Percentiles rank a stretch among this genome's conserved stretches.
These are phyloP conservation scores for Cynodonichthys magdalenae DNA, from an alignment of 2,797 vertebrate species.

Conservation along the genomic window DNA sequence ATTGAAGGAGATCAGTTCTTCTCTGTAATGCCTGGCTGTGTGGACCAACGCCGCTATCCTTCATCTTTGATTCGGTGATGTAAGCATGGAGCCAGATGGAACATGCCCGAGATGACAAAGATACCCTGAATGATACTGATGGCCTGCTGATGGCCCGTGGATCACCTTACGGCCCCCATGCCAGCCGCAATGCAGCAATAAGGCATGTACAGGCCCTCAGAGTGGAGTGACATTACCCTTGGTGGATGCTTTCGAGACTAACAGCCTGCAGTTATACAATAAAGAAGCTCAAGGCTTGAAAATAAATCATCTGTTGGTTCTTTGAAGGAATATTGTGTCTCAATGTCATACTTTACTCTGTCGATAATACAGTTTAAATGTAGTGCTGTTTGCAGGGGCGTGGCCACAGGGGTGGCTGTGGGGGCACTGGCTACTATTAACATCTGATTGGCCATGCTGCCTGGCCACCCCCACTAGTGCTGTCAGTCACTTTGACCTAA, in stretches of 20 bases:
- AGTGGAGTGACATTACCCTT: constrained; percentile 48
- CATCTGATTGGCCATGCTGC: too few relatives aligned
- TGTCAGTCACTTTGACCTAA: too few relatives aligned
- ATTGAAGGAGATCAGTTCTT: constrained; percentile 34
- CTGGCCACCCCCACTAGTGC: too few relatives aligned
- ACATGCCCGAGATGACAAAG: constrained; percentile 76
- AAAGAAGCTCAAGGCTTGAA: constrained; percentile 24
- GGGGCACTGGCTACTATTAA: too few relatives aligned
- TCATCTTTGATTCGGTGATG: constrained; percentile 64
- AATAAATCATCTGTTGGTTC: constrained; percentile 20
- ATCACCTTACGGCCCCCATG: constrained; percentile 69
- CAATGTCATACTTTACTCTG: not conserved
- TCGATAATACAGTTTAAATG: not conserved
- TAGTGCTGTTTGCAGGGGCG: too few relatives aligned
- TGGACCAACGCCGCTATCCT: constrained; percentile 31
- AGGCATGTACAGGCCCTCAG: constrained; percentile 38
- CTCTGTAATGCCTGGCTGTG: constrained; percentile 28
- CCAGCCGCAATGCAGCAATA: constrained; percentile 44
- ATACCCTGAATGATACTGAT: constrained; percentile 69
- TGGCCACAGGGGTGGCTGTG: too few relatives aligned
- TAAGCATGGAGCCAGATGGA: constrained; percentile 60
- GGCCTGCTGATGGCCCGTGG: constrained; percentile 66
- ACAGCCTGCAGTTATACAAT: constrained; percentile 34
- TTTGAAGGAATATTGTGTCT: not conserved
- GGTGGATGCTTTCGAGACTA: constrained; percentile 43